A percentile compares a stretch with the other conserved stretches of the same genome.
phyloP scores from a whole-genome alignment of 2,797 vertebrate species.

The Neomorphus geoffroyi region DNA sequence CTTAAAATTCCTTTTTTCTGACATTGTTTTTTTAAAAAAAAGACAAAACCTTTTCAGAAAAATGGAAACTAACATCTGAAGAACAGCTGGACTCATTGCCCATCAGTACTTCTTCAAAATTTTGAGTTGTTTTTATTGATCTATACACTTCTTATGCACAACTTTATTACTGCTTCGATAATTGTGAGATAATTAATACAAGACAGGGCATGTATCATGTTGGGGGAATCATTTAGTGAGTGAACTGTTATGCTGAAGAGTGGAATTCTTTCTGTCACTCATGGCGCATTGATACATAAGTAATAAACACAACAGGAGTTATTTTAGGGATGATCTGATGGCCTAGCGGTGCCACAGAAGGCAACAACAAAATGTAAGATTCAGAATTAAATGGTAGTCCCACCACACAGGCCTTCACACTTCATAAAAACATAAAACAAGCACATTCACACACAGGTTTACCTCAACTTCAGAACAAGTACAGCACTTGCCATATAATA shows the following conservation, averaged over 20 bases:
- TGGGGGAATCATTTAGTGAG: conserved; percentile 31
- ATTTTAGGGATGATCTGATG: neutral
- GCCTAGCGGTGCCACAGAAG: neutral
- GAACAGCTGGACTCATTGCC: neutral
- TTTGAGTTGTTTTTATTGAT: conserved; percentile 54
- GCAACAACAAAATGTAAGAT: neutral
- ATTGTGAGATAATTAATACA: conserved; percentile 65
- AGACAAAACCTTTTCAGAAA: conserved; percentile 1
- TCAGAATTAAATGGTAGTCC: neutral
- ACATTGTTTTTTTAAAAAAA: neutral
- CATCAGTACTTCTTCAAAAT: conserved; percentile 4
- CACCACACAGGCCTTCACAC: neutral
- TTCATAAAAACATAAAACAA: neutral
- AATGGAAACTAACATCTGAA: neutral
- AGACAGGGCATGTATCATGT: conserved; percentile 54
- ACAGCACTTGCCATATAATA: neutral
- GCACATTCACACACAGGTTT: neutral
- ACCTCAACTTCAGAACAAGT: neutral
- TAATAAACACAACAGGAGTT: neutral
- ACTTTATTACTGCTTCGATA: conserved; percentile 49
- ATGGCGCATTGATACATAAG: neutral
- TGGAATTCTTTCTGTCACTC: conserved; percentile 43
- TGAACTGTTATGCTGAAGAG: conserved; percentile 55
- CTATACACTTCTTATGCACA: conserved; percentile 27
- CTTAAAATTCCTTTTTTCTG: neutral